Evolutionary conservation across 2,797 vertebrate species (phyloP).

Genomic region (Mormyrops boulengeri): DNA sequence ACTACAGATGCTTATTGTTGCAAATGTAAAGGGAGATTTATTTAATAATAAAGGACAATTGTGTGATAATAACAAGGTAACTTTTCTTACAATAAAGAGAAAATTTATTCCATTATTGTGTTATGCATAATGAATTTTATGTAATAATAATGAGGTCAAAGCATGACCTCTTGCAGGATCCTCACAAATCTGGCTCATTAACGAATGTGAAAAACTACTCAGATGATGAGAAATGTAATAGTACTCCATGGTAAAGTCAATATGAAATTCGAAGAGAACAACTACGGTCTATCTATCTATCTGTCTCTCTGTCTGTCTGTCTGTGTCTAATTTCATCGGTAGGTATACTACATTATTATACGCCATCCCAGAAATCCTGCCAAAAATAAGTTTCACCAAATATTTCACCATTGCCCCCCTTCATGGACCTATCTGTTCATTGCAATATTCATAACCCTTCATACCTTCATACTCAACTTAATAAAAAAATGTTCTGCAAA

Average conservation of each 20-base stretch:
- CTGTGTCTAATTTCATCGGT: neutral
- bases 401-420: neutral
- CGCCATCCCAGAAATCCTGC: neutral
- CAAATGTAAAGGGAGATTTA: neutral
- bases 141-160: neutral
- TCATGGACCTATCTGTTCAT: slow-evolving; percentile 36
- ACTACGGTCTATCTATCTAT: neutral
- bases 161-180: neutral
- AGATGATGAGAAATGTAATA: neutral
- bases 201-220: neutral
- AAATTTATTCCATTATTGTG: neutral
- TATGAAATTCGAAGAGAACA: neutral
- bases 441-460: neutral
- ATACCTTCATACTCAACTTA: neutral
- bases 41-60: neutral
- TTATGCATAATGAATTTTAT: neutral
- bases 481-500: neutral
- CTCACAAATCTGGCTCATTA: neutral
- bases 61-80: neutral
- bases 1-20: neutral
- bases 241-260: neutral
- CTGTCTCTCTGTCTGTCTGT: slow-evolving; percentile 24
- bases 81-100: neutral
- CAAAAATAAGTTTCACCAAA: neutral
- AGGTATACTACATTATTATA: neutral